Evolutionary conservation across 1,140 invertebrate genomes (phyloP).

Genomic region (Hyles euphorbiae): DNA sequence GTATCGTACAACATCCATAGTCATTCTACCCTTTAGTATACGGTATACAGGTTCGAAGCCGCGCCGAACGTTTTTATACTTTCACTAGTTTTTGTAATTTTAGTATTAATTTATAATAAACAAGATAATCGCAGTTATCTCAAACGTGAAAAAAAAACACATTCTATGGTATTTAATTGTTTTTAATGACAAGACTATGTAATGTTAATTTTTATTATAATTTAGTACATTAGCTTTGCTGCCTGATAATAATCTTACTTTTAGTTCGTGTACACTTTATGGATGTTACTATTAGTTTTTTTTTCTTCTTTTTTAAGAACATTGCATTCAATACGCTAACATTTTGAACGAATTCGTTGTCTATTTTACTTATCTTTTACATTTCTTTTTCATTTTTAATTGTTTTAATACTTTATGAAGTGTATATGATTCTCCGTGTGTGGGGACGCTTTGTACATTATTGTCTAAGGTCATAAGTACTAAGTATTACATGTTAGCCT

Average conservation of each 20-base stretch:
- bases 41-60: too few species aligned
- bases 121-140: too few species aligned
- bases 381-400: too few species aligned
- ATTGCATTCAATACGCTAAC: constrained; percentile 18
- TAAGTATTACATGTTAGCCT: not conserved
- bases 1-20: constrained; percentile 36
- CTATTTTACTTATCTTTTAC: too few species aligned
- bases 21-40: constrained; percentile 12
- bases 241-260: constrained; percentile 55
- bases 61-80: too few species aligned
- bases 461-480: too few species aligned
- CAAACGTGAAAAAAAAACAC: too few species aligned
- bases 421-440: too few species aligned
- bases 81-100: too few species aligned
- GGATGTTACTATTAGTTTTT: constrained; percentile 35
- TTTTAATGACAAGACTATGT: constrained; percentile 47
- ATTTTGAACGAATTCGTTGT: not conserved
- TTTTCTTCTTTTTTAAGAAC: constrained; percentile 23
- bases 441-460: too few species aligned
- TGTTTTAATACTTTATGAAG: too few species aligned
- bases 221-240: constrained; percentile 46
- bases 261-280: constrained; percentile 37
- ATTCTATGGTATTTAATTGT: constrained; percentile 5
- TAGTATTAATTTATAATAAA: too few species aligned
- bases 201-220: constrained; percentile 34